Percentiles rank a stretch among this genome's conserved stretches.
These are phyloP conservation scores for Prunella fulvescens DNA, from an alignment of 2,113 vertebrate species.

Conservation along the genomic window DNA sequence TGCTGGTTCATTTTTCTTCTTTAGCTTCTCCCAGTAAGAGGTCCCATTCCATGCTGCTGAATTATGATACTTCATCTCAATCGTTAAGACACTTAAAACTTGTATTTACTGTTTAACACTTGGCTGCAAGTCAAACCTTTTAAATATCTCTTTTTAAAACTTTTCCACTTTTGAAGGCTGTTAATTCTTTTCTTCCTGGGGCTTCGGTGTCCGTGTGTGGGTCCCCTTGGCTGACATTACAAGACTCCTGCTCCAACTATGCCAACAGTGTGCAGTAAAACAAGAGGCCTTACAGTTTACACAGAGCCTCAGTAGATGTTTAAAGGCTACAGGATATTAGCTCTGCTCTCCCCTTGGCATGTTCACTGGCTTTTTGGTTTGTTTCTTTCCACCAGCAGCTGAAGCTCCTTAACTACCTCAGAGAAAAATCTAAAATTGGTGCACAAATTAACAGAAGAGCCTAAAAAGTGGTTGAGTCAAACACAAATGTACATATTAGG, in stretches of 20 bases:
- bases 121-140: constrained; percentile 71
- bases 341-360: neutral
- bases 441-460: neutral
- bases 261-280: constrained; percentile 2
- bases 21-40: constrained; percentile 77
- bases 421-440: neutral
- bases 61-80: constrained; percentile 80
- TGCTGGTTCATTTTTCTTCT: constrained; percentile 78
- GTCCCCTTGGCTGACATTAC: constrained; percentile 40
- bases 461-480: neutral
- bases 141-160: constrained; percentile 70
- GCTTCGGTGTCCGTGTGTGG: constrained; percentile 14
- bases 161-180: constrained; percentile 48
- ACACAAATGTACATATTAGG: neutral
- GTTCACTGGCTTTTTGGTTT: neutral
- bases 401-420: neutral
- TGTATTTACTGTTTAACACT: constrained; percentile 73
- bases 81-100: constrained; percentile 68
- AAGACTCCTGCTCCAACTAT: neutral
- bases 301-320: neutral
- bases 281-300: neutral
- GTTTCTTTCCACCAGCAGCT: neutral
- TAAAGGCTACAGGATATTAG: neutral
- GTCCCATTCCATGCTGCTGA: constrained; percentile 80
- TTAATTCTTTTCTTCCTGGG: constrained; percentile 62